Evolutionary conservation across 2,113 vertebrate species (phyloP).

Genomic region (Pachycephala philippinensis): DNA sequence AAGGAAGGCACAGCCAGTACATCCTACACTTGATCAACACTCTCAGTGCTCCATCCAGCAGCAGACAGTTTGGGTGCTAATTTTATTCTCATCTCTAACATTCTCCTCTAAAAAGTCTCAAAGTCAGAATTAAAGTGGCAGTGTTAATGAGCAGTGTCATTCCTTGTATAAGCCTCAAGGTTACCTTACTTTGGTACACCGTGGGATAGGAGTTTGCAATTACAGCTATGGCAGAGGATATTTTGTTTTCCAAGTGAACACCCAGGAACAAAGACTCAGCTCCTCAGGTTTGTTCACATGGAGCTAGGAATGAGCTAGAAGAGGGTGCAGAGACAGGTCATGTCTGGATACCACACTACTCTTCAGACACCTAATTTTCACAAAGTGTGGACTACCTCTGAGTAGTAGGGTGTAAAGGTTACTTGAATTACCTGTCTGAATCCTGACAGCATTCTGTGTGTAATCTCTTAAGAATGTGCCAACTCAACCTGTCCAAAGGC

Average conservation of each 20-base stretch:
- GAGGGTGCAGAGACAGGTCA: not conserved
- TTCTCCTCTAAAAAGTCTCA: not conserved
- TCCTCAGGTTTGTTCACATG: not conserved
- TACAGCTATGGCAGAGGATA: rapidly evolving
- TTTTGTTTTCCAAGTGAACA: not conserved
- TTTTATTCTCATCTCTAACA: not conserved
- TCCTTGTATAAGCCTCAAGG: not conserved
- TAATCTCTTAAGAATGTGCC: not conserved
- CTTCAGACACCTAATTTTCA: not conserved
- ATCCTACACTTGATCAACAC: not conserved
- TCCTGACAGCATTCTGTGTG: not conserved
- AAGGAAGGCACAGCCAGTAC: not conserved
- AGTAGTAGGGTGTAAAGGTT: not conserved
- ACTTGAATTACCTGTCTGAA: not conserved
- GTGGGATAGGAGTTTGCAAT: not conserved
- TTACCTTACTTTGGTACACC: not conserved
- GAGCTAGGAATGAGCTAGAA: not conserved
- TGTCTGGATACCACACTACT: not conserved
- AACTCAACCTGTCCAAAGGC: not conserved
- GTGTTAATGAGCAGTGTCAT: not conserved
- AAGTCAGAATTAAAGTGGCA: not conserved
- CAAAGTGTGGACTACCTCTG: not conserved
- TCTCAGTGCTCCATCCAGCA: not conserved
- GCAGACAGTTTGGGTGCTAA: not conserved
- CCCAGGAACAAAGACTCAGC: not conserved